Conservation (phyloP, 2,888 invertebrate species). For the Yponomeuta malinellus region DNA sequence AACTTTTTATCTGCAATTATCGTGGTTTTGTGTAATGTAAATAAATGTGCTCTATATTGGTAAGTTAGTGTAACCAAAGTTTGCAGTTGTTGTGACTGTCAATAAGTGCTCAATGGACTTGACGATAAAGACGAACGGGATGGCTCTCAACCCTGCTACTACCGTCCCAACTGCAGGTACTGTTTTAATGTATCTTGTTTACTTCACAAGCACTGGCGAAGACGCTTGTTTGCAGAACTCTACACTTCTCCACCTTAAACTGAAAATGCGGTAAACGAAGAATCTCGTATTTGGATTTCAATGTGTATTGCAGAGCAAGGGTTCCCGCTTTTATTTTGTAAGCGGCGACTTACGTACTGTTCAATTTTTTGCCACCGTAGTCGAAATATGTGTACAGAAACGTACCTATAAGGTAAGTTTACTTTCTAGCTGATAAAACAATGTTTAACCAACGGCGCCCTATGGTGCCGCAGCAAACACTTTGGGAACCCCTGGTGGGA, state of each 20-base stretch:
- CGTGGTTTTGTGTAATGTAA: background rate
- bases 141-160: conserved; percentile 51
- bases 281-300: too few relatives aligned
- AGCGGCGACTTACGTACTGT: too few relatives aligned
- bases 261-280: too few relatives aligned
- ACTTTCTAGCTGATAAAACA: too few relatives aligned
- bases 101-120: conserved; percentile 10
- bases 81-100: background rate
- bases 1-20: background rate
- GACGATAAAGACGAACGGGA: conserved; percentile 24
- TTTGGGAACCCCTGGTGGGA: too few relatives aligned
- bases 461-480: too few relatives aligned
- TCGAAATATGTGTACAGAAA: too few relatives aligned
- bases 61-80: conserved; percentile 4
- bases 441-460: too few relatives aligned
- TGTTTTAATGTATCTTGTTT: background rate
- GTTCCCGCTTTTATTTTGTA: too few relatives aligned
- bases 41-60: background rate
- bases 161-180: conserved; percentile 48
- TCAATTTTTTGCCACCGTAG: too few relatives aligned
- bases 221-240: background rate
- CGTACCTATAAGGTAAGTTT: too few relatives aligned
- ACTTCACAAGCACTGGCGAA: background rate
- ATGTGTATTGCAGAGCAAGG: too few relatives aligned
- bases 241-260: background rate